Base-by-base conservation (phyloP, 1,140 invertebrate genomes). In the Zophobas morio region DNA sequence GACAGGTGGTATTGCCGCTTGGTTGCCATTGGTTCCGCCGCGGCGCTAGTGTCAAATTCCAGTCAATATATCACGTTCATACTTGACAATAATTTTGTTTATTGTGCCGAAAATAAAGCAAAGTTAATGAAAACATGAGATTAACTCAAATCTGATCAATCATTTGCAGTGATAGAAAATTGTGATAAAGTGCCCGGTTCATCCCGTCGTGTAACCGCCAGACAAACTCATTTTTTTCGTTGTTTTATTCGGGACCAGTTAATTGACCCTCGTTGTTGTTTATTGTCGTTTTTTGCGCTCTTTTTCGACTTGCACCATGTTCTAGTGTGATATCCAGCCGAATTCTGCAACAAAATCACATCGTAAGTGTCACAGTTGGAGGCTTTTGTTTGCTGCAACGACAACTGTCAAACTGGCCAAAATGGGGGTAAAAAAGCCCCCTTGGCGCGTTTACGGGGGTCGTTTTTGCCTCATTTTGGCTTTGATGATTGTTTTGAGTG, bases 21-120 rank as follows among this genome's bases (percentile, higher is more conserved):
- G 51, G 47, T 76, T 71, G 8, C 36, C n/a, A 39, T 8, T 33
- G 20, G 70, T 70, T 79, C 70, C 70, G 70, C n/a, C 39, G 40
- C 39, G 57, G 82, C 77, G 82, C 60, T 78, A 79, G 77, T 77
- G 76, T 75, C 76, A 71, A 79, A 54, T 77, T 78, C 63, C 78
- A 84, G 83, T 84, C 83, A 79, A 84, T 84, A 84, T 82, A 81
- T 83, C 81, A 80, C 79, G 79, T 79, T 80, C 73, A 73, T 71
- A 66, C 75, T 84, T 81, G 81, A 83, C 82, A 84, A 83, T 83
- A 83, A 81, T 83, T 80, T 74, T 83, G 80, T 84, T 83, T 84
- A 80, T 80, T 79, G 74, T 75, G 6, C 51, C 33, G 34, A 74
- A 70, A 78, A 74, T 66, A 46, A 51, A 47, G 34, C 74, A 47